phyloP scores from a whole-genome alignment of 2,113 vertebrate species.

The Corvus cornix region DNA sequence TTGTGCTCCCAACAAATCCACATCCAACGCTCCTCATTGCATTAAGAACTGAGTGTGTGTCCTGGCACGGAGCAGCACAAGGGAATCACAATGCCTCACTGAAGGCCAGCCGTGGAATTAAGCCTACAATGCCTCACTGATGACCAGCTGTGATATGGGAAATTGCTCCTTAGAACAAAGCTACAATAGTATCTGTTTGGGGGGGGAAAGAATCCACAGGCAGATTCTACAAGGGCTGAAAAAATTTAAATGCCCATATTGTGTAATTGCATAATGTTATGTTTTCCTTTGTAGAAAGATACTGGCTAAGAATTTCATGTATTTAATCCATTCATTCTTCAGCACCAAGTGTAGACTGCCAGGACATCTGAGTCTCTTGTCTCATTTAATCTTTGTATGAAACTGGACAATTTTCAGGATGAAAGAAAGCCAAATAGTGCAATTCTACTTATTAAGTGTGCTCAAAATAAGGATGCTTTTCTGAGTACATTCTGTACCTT shows the following conservation, averaged over 20 bases:
- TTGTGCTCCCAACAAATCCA: neutral
- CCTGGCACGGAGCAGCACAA: slow-evolving; percentile 46
- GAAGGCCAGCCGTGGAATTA: slow-evolving; percentile 62
- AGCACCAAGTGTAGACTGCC: neutral
- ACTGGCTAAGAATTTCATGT: neutral
- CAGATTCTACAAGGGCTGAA: neutral
- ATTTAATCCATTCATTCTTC: neutral
- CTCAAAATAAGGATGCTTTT: neutral
- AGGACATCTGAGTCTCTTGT: neutral
- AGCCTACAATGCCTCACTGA: slow-evolving; percentile 56
- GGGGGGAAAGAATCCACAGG: neutral
- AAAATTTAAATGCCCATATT: neutral
- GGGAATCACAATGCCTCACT: slow-evolving; percentile 39
- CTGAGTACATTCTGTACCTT: neutral
- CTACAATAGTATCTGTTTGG: neutral
- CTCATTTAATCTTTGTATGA: neutral
- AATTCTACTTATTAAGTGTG: neutral
- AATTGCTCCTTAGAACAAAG: slow-evolving; percentile 68
- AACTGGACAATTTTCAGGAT: neutral
- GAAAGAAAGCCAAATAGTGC: neutral
- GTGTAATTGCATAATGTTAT: neutral
- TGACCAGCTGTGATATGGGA: slow-evolving; percentile 69
- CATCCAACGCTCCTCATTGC: neutral
- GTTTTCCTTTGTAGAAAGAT: neutral
- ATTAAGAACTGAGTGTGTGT: neutral